Base-by-base conservation (phyloP, 2,888 invertebrate species). In the Lordiphosa fenestrarum region DNA sequence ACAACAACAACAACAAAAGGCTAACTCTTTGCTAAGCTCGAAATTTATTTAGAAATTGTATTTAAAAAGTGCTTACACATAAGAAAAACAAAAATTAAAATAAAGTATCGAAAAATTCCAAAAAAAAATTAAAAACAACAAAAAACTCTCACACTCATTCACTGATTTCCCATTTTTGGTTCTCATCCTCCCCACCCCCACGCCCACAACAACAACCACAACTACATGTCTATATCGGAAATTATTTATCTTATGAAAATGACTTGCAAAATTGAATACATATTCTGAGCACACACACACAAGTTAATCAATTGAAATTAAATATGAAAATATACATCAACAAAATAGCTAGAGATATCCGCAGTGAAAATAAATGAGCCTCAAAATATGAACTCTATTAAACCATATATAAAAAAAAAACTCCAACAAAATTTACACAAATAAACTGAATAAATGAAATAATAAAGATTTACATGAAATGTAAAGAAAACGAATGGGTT, bases 381-480 rank as follows among this genome's bases (percentile, higher is more conserved):
- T 40, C 25, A 33, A 21, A 35, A 35, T 36, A 53, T 50, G 6
- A 69, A 73, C 62, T 72, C 61, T 73, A 72, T 67, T 30, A 56
- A 53, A 66, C 55, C 55, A 23, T 49, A 49, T 37, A 37, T 42
- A 40, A 72, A 23, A 23, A 23, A 23, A 23, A 23, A 70, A 65
- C 58, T 57, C 52, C 58, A 73, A 77, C 75, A 77, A 77, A 78
- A 77, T 77, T 73, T 77, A 77, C 77, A 77, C 78, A 69, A 64
- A 47, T 69, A 66, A 47, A 75, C 74, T 65, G 50, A 69, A 77
- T 69, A 44, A 69, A 76, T 42, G 35, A 37, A 49, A 51, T 61
- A 62, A 75, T 82, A 77, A 77, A 77, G 65, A 73, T 78, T 82
- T 77, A 77, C 77, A 77, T 77, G 21, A 78, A 77, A 77, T 77